A percentile compares a stretch with the other conserved stretches of the same genome.
These are phyloP conservation scores for Galemys pyrenaicus DNA, from an alignment of 2,113 vertebrate species.

Conservation along the genomic window DNA sequence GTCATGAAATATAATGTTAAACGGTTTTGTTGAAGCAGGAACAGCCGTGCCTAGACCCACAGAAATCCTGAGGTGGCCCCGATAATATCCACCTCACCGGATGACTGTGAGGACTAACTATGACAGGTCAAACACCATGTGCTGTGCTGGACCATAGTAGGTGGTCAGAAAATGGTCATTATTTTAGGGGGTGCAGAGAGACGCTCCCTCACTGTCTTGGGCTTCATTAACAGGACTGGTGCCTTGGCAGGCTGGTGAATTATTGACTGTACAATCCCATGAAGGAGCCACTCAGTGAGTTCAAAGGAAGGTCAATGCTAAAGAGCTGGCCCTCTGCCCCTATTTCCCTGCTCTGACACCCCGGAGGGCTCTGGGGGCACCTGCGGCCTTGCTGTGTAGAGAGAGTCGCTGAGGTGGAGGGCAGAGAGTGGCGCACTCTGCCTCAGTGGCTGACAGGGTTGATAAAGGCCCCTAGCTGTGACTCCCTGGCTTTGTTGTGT, in stretches of 20 bases:
- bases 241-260: conserved; percentile 23
- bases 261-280: conserved; percentile 15
- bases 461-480: not conserved
- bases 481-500: not conserved
- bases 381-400: not conserved
- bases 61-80: not conserved
- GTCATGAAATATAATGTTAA: not conserved
- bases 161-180: not conserved
- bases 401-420: not conserved
- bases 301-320: not conserved
- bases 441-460: not conserved
- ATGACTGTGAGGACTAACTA: not conserved
- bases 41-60: not conserved
- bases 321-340: conserved; percentile 8
- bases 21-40: not conserved
- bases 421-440: not conserved
- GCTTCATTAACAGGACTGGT: not conserved
- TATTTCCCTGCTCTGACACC: conserved; percentile 64
- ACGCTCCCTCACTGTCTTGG: not conserved
- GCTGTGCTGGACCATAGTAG: not conserved
- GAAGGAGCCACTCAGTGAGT: not conserved
- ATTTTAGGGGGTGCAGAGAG: not conserved
- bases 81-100: not conserved
- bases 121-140: not conserved
- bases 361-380: not conserved